Evolutionary conservation across 37 sponge, comb jelly and placozoan species (phyloP), one percentile per base, ranked within the genome.

Genomic region (Chondrosia reniformis): DNA sequence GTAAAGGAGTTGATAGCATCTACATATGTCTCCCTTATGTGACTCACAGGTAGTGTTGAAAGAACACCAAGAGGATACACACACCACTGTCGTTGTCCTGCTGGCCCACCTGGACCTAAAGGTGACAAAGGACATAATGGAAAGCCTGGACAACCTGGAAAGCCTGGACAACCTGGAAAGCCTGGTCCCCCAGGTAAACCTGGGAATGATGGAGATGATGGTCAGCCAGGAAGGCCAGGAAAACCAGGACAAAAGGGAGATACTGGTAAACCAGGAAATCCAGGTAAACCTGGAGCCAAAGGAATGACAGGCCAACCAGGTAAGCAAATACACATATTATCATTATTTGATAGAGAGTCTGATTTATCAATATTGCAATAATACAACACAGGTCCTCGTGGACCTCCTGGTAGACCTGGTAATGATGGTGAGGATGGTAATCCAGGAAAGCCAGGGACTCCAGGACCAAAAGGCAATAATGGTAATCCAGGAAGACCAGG

Each of bases 221-320:
- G 72, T 25, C 0, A 37, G 5, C 72, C 72, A 69, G 72, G 72
- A 36, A 37, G 41, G n/a, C n/a, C n/a, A n/a, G 72, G 72, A 69
- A 44, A 69, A 1, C 4, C 4, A 21, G 72, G 72, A 41, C 13
- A 37, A 8, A 19, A 21, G 24, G 72, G 72, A 36, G 17, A 69
- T 15, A 41, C 72, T n/a, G n/a, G n/a, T n/a, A n/a, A n/a, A n/a
- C n/a, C n/a, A 40, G 72, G 72, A 2, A 2, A 4, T 4, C 61
- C 61, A 59, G 61, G 61, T 19, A 6, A 59, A 13, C 61, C 61
- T 19, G 61, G 61, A 19, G 28, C n/a, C 6, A 25, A 25, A 6
- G 61, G 61, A 25, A 59, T 13, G 22, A 6, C 9, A 19, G 61
- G 61, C 7, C 30, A 13, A 13, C 8, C 22, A 13, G 61, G 61